These are phyloP conservation scores for Drosophila fulvimacula DNA, from an alignment of 2,888 invertebrate genomes.

Conservation along the genomic window DNA sequence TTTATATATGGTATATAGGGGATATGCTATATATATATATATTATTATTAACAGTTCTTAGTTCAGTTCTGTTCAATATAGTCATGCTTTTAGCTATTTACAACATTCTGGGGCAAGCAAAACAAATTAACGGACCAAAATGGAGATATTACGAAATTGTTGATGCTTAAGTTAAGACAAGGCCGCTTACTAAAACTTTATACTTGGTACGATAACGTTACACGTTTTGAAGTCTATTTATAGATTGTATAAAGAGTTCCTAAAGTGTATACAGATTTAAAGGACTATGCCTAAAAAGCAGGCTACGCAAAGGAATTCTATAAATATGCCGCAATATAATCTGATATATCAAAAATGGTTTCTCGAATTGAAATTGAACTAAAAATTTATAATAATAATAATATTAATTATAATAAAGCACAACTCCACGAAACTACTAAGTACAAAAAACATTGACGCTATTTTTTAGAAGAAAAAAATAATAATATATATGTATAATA, in stretches of 20 bases:
- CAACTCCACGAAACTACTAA: slow-evolving; percentile 45
- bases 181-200: slow-evolving; percentile 27
- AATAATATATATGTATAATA: not conserved
- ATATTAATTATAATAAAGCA: slow-evolving; percentile 20
- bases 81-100: slow-evolving; percentile 25
- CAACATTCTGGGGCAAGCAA: slow-evolving; percentile 22
- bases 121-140: slow-evolving; percentile 10
- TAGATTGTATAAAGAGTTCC: slow-evolving; percentile 6
- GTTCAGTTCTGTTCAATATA: slow-evolving; percentile 48
- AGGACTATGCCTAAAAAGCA: not conserved
- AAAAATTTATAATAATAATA: slow-evolving; percentile 9
- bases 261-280: not conserved
- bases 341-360: slow-evolving; percentile 5
- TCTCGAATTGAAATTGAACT: slow-evolving; percentile 33
- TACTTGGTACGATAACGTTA: slow-evolving; percentile 59
- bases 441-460: slow-evolving; percentile 35
- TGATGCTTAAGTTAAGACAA: slow-evolving; percentile 32
- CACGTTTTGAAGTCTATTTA: slow-evolving; percentile 50
- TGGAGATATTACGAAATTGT: slow-evolving; percentile 5
- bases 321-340: not conserved
- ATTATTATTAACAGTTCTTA: slow-evolving; percentile 36
- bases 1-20: slow-evolving; percentile 10
- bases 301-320: not conserved
- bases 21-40: slow-evolving; percentile 10
- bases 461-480: slow-evolving; percentile 11